phyloP scores from a whole-genome alignment of 2,888 invertebrate genomes.

The Prosopocoilus inquinatus region DNA sequence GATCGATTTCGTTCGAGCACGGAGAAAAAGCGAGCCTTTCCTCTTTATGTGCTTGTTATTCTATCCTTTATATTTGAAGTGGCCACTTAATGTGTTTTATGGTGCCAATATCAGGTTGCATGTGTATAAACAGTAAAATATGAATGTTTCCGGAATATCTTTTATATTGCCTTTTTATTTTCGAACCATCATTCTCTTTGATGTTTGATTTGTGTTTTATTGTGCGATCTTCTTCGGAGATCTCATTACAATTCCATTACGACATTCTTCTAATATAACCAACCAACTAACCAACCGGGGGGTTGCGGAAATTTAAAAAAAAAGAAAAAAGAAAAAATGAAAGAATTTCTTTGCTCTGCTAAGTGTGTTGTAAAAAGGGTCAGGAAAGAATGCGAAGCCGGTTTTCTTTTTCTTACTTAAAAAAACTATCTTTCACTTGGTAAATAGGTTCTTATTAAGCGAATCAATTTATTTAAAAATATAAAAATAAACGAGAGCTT shows the following conservation, averaged over 20 bases:
- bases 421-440: too few species aligned
- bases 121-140: slow-evolving; percentile 42
- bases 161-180: slow-evolving; percentile 24
- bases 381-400: too few species aligned
- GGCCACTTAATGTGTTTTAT: slow-evolving; percentile 48
- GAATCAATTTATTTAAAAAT: too few species aligned
- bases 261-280: too few species aligned
- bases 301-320: too few species aligned
- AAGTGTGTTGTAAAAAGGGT: neutral
- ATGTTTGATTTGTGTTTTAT: slow-evolving; percentile 18
- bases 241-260: too few species aligned
- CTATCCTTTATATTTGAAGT: slow-evolving; percentile 48
- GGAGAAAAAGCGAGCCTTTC: slow-evolving; percentile 36
- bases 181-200: slow-evolving; percentile 19
- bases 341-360: neutral
- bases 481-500: too few species aligned
- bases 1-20: slow-evolving; percentile 45
- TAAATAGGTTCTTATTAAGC: too few species aligned
- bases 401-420: too few species aligned
- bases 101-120: slow-evolving; percentile 44
- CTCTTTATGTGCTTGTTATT: slow-evolving; percentile 48
- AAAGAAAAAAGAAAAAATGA: too few species aligned
- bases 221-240: neutral
- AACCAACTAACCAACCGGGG: too few species aligned
- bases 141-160: slow-evolving; percentile 30